Evolutionary conservation across 2,888 invertebrate genomes (phyloP), one percentile per base, ranked within the genome.

Genomic region (Phymatocera aterrima): DNA sequence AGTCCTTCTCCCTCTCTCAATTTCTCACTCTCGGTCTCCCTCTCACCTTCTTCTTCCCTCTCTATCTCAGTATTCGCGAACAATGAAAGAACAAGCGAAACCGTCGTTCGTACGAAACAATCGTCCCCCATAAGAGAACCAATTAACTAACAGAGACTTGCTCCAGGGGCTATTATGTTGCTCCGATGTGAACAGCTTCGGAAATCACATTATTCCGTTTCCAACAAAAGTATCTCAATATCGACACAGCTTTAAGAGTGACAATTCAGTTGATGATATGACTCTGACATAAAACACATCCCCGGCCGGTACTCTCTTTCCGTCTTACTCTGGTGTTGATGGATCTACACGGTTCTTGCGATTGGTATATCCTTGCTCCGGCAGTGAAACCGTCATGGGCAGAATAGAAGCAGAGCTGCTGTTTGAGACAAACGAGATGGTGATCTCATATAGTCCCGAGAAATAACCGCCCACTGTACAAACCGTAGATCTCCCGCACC

Each of bases 1-100:
- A 54, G 24, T 72, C 75, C 79, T 77, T 78, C 57, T 37, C 12
- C n/a, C 90, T 91, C 51, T 80, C 81, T 81, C 79, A 83, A 87
- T 86, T 68, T 64, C 43, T 46, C 37, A 60, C 46, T 12, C 68
- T 37, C 40, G 12, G 40, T 78, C 57, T 40, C 70, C 46, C 65
- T 40, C 15, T 18, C 43, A 51, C 64, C 70, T 51, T 72, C 77
- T n/a, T 21, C 34, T n/a, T 57, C 57, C 74, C 79, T 65, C 34
- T 72, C 57, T 79, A 70, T 77, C 37, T 2, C 10, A 15, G 60
- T 10, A 75, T 75, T 54, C 15, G 40, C 37, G 57, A 57, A 75
- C 54, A 75, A 75, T 57, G 57, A 75, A 57, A 12, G 31, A 75
- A 75, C 40, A 18, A 24, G 75, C 57, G 54, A 54, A 72, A 51